These are phyloP conservation scores for Serripes groenlandicus DNA, from an alignment of 2,888 invertebrate genomes.

Conservation along the genomic window DNA sequence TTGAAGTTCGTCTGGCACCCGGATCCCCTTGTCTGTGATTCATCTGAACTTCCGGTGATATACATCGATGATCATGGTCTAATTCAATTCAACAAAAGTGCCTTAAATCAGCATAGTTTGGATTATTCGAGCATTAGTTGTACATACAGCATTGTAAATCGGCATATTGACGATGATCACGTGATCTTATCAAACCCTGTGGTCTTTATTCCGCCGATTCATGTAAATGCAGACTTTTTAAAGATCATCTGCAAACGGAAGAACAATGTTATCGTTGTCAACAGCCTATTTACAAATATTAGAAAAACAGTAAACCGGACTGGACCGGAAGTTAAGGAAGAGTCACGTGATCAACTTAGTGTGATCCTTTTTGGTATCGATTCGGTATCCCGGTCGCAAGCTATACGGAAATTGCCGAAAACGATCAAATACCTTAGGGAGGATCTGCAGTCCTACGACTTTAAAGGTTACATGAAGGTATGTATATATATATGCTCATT, in stretches of 20 bases:
- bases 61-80: constrained; percentile 44
- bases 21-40: constrained; percentile 56
- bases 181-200: constrained; percentile 50
- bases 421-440: constrained; percentile 63
- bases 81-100: constrained; percentile 49
- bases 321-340: constrained; percentile 10
- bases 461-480: constrained; percentile 70
- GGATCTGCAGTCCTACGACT: constrained; percentile 53
- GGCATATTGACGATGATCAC: constrained; percentile 52
- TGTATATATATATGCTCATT: background rate
- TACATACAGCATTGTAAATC: constrained; percentile 38
- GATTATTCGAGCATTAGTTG: constrained; percentile 30
- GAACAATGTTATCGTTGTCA: constrained; percentile 24
- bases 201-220: constrained; percentile 42
- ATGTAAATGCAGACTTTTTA: constrained; percentile 60
- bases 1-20: constrained; percentile 68
- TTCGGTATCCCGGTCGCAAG: constrained; percentile 67
- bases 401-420: constrained; percentile 66
- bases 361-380: constrained; percentile 68
- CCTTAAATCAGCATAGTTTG: constrained; percentile 23
- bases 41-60: constrained; percentile 36
- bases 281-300: constrained; percentile 44
- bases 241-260: constrained; percentile 43
- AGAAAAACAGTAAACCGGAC: background rate
- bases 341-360: constrained; percentile 51